These are phyloP conservation scores for Eonycteris spelaea DNA, from an alignment of 2,113 vertebrate species.

Conservation along the genomic window DNA sequence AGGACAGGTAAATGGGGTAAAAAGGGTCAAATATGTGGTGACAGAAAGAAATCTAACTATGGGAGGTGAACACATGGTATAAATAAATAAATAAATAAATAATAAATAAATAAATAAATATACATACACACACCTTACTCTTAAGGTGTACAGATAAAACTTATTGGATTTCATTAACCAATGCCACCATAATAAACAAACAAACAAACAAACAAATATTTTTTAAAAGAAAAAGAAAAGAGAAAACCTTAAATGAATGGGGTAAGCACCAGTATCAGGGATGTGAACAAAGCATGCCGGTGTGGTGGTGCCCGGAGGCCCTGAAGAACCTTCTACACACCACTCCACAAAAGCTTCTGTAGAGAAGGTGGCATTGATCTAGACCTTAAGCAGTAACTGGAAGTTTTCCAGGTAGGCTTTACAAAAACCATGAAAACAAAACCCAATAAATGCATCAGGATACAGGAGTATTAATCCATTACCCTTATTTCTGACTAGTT, in stretches of 20 bases:
- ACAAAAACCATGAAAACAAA: not conserved
- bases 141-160: no score
- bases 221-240: no score
- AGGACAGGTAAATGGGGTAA: no score
- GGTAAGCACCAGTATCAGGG: fast-evolving
- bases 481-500: not conserved
- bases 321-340: not conserved
- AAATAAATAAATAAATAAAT: no score
- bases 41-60: no score
- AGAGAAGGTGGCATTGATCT: not conserved
- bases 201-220: no score
- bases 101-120: no score
- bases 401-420: not conserved
- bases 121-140: no score
- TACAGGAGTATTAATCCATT: not conserved
- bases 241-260: not conserved
- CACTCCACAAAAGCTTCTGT: not conserved
- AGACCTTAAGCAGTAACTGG: not conserved
- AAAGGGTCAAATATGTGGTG: no score
- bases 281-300: fast-evolving
- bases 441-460: not conserved
- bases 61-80: no score
- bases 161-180: no score
- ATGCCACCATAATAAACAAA: no score
- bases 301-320: fast-evolving